phyloP scores from a whole-genome alignment of 2,797 vertebrate species.

The Lemur catta region DNA sequence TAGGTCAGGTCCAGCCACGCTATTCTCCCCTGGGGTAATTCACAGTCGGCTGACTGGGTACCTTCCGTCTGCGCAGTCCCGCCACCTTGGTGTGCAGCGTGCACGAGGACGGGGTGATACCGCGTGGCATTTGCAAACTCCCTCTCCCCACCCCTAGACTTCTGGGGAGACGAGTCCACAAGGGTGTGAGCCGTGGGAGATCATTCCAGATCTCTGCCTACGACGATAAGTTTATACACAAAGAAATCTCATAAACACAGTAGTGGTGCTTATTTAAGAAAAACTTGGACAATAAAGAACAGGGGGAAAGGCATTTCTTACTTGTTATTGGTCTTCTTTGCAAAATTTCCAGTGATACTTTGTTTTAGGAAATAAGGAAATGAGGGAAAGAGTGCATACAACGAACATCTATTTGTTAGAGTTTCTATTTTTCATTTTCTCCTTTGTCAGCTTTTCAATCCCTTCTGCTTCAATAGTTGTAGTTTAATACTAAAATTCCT shows the following conservation, averaged over 20 bases:
- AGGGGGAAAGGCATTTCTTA: not conserved
- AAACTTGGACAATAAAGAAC: too few species aligned
- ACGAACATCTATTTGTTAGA: not conserved
- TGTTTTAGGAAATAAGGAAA: not conserved
- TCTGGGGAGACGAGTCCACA: not conserved
- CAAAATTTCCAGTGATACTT: not conserved
- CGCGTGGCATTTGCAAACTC: not conserved
- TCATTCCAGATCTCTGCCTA: not conserved
- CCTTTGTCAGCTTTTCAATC: not conserved
- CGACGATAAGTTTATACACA: not conserved
- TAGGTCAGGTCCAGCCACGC: not conserved
- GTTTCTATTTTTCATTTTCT: not conserved
- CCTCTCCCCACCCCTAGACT: not conserved
- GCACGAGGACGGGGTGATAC: accelerated
- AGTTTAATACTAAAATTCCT: not conserved
- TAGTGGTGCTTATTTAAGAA: not conserved
- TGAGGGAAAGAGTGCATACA: not conserved
- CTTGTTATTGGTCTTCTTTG: not conserved
- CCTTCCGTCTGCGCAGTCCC: not conserved
- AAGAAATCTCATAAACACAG: not conserved
- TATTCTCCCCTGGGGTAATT: not conserved
- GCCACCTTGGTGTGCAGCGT: not conserved
- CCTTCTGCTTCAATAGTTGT: not conserved
- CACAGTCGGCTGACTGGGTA: too few species aligned
- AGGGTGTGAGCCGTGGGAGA: too few species aligned